Percentiles rank a stretch among this genome's conserved stretches.
Evolutionary conservation across 2,113 vertebrate species (phyloP).

Genomic region (Varanus komodoensis): DNA sequence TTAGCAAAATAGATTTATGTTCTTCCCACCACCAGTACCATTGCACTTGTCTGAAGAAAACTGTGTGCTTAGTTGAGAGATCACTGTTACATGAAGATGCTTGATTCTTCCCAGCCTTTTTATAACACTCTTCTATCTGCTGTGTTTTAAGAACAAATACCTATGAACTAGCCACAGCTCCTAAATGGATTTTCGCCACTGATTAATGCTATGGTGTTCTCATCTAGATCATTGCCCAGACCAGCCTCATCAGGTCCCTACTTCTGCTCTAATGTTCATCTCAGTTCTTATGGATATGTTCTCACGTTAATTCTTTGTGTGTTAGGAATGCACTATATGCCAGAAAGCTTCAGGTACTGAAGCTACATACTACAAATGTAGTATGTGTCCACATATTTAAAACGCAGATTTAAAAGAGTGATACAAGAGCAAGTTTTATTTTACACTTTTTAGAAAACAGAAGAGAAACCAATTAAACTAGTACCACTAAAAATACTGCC

Average conservation of each 20-base stretch:
- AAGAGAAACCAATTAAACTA: constrained; percentile 35
- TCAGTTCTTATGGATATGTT: not conserved
- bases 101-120: not conserved
- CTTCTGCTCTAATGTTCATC: not conserved
- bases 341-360: fast-evolving
- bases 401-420: constrained; percentile 33
- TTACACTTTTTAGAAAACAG: constrained; percentile 37
- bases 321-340: not conserved
- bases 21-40: not conserved
- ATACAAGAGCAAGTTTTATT: constrained; percentile 50
- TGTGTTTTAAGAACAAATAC: not conserved
- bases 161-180: not conserved
- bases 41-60: not conserved
- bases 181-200: not conserved
- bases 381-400: not conserved
- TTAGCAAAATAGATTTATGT: not conserved
- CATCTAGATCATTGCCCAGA: not conserved
- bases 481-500: constrained; percentile 30
- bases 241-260: not conserved
- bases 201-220: not conserved
- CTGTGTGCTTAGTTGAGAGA: not conserved
- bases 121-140: not conserved
- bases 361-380: not conserved
- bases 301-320: not conserved
- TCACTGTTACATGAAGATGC: not conserved